Evolutionary conservation across 2,113 vertebrate genomes (phyloP).

Genomic region (Cynoglossus semilaevis): DNA sequence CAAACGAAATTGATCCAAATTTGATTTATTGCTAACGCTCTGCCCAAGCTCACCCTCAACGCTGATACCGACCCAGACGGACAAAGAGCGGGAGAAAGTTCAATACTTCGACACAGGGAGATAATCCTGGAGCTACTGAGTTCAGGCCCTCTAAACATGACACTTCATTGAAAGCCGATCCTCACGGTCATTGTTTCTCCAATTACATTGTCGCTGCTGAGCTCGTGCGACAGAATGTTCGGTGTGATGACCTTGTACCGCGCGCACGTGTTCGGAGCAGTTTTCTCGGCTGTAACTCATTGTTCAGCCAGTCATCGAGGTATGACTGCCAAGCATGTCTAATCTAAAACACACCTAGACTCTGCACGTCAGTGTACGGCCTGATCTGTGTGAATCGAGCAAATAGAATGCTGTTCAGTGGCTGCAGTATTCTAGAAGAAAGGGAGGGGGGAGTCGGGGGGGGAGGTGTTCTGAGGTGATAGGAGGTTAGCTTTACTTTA

Average conservation of each 20-base stretch:
- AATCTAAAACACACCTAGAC: conserved; percentile 78
- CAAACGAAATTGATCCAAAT: too few relatives aligned
- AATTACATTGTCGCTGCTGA: conserved; percentile 50
- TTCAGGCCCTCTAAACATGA: conserved; percentile 6
- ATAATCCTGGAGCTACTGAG: conserved; percentile 32
- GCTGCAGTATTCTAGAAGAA: conserved; percentile 50
- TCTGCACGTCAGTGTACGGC: conserved; percentile 40
- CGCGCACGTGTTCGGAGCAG: conserved; percentile 2
- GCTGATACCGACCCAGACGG: conserved; percentile 8
- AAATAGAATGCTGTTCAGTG: conserved; percentile 64
- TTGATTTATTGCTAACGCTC: too few relatives aligned
- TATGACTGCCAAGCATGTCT: conserved; percentile 61
- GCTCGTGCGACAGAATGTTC: conserved; percentile 53
- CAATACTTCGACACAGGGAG: conserved; percentile 37
- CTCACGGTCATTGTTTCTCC: conserved; percentile 43
- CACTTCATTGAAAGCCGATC: conserved; percentile 48
- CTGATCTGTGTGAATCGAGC: conserved; percentile 46
- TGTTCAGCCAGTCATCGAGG: conserved; percentile 63
- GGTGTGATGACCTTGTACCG: conserved; percentile 29
- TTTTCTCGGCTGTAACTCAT: conserved; percentile 56
- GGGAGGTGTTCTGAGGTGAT: conserved; percentile 29
- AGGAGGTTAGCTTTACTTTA: conserved; percentile 42
- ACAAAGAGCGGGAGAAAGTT: conserved; percentile 27
- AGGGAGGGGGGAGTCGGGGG: conserved; percentile 4
- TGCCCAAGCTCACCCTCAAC: too few relatives aligned